These are phyloP conservation scores for Cataglyphis rosenhaueri DNA, from an alignment of 2,888 invertebrate species.

Conservation along the genomic window DNA sequence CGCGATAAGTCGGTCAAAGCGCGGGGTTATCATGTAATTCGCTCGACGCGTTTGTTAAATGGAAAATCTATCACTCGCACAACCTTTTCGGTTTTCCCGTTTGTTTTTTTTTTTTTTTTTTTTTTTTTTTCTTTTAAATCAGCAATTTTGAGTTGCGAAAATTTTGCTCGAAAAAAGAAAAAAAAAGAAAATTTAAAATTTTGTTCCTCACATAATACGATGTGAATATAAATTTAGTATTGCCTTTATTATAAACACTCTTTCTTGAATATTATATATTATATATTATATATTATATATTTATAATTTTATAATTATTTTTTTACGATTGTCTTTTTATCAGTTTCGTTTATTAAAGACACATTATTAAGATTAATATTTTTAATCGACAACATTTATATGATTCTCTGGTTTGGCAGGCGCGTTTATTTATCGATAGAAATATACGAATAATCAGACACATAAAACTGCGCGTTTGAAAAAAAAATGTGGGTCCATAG, in stretches of 20 bases:
- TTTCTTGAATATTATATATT: background rate
- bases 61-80: conserved; percentile 20
- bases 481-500: conserved; percentile 31
- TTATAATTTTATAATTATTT: background rate
- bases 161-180: too few species aligned
- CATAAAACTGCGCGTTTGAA: background rate
- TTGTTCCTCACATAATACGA: background rate
- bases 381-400: background rate
- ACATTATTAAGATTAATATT: background rate
- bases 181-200: background rate
- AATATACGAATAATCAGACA: background rate
- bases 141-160: background rate
- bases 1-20: conserved; percentile 69
- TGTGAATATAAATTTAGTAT: background rate
- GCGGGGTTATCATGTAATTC: conserved; percentile 65
- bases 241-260: too few species aligned
- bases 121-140: too few species aligned
- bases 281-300: background rate
- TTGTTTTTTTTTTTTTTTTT: too few species aligned
- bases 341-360: background rate
- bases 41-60: conserved; percentile 41
- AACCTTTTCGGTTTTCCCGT: background rate
- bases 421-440: background rate
- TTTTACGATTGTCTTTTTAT: background rate
- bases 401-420: background rate